Percentiles rank a stretch among this genome's conserved stretches.
Evolutionary conservation across 2,113 vertebrate genomes (phyloP).

Genomic region (Hymenochirus boettgeri): DNA sequence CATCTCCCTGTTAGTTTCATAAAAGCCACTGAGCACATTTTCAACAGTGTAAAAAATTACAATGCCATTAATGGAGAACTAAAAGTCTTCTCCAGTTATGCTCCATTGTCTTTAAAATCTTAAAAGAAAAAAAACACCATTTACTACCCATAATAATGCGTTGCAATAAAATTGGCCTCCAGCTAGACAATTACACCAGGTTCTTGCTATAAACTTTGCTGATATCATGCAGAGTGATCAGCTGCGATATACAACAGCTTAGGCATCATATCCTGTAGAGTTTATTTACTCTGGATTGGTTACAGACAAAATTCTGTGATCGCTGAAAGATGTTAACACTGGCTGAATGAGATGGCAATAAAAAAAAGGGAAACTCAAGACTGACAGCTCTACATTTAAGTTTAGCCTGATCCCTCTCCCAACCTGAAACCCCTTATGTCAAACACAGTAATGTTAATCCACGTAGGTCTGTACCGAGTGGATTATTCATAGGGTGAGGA

Average conservation of each 20-base stretch:
- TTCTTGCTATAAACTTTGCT: neutral
- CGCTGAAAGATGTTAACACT: slow-evolving; percentile 9
- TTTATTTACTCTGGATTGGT: slow-evolving; percentile 17
- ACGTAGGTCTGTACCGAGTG: too few relatives aligned
- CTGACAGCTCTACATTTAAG: neutral
- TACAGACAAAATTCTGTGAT: slow-evolving; percentile 16
- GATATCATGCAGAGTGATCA: slow-evolving; percentile 9
- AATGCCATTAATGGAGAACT: too few relatives aligned
- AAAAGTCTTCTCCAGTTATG: too few relatives aligned
- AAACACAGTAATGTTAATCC: neutral
- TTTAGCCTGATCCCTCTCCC: neutral
- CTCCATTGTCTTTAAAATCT: too few relatives aligned
- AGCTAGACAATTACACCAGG: neutral
- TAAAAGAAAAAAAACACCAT: too few relatives aligned
- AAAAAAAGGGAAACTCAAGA: too few relatives aligned
- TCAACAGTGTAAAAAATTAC: too few relatives aligned
- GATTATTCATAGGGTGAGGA: too few relatives aligned
- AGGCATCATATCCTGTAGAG: neutral
- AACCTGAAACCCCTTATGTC: neutral
- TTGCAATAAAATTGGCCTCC: neutral
- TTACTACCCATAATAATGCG: too few relatives aligned
- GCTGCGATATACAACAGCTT: slow-evolving; percentile 6
- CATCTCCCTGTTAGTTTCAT: too few relatives aligned
- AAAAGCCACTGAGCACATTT: too few relatives aligned
- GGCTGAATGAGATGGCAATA: too few relatives aligned